phyloP scores from a whole-genome alignment of 2,113 vertebrate genomes.

The Podarcis muralis region DNA sequence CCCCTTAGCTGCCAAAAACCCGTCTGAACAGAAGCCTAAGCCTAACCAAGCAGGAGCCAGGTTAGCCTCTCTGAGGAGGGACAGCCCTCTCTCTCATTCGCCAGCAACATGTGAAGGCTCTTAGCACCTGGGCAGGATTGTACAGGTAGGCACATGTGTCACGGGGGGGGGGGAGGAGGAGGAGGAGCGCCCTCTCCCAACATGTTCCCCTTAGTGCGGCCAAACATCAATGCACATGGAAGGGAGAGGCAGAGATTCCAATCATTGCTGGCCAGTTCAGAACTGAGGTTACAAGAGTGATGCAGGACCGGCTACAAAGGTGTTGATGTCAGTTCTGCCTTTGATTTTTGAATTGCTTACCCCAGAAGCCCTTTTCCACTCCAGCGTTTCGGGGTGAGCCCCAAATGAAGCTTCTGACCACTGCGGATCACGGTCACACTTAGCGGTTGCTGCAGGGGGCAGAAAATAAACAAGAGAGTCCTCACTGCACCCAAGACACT shows the following conservation, averaged over 20 bases:
- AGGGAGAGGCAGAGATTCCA: not conserved
- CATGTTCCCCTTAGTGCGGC: not conserved
- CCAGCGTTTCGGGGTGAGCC: conserved; percentile 90
- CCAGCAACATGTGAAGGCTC: too few species aligned
- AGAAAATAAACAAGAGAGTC: not conserved
- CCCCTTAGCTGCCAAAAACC: too few species aligned
- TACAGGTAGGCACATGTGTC: not conserved
- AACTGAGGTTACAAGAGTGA: not conserved
- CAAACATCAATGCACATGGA: too few species aligned
- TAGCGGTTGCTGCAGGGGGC: conserved; percentile 81
- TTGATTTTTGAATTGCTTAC: conserved; percentile 65
- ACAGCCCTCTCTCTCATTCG: too few species aligned
- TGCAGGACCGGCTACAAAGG: too few species aligned
- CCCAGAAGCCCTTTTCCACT: conserved; percentile 91
- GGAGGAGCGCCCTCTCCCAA: not conserved
- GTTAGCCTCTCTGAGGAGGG: too few species aligned
- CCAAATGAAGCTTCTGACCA: conserved; percentile 81
- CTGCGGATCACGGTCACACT: conserved; percentile 83
- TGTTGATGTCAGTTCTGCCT: not conserved
- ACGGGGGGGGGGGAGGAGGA: not conserved
- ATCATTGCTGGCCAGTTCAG: not conserved
- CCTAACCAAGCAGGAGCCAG: too few species aligned
- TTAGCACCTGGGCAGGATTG: too few species aligned
- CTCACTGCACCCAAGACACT: not conserved
- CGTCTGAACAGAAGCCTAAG: too few species aligned